Conservation (phyloP, 2,113 vertebrate species). For the Gadus chalcogrammus region DNA sequence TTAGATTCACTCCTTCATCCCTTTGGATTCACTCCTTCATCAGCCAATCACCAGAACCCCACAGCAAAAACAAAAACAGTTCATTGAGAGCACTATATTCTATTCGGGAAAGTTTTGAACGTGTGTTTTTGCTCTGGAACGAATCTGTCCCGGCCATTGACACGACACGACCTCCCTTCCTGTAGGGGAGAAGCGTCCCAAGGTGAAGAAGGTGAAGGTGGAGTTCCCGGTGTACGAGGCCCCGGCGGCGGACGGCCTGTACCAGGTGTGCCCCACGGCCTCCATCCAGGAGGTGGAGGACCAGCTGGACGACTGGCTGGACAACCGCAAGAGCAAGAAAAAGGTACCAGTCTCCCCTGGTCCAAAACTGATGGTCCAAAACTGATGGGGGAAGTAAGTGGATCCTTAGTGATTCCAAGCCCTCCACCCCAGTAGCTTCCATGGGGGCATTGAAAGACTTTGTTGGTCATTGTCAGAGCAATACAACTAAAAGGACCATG, state of each 20-base stretch:
- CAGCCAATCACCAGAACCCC: background rate
- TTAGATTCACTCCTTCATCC: too few species aligned
- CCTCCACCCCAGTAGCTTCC: too few species aligned
- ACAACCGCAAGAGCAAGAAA: slow-evolving; percentile 78
- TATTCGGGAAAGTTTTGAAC: too few species aligned
- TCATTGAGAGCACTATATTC: background rate
- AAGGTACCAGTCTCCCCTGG: slow-evolving; percentile 68
- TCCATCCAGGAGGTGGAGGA: slow-evolving; percentile 97
- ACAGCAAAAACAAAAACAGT: background rate
- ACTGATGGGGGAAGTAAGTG: too few species aligned
- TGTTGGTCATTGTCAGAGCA: too few species aligned
- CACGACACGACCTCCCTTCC: background rate
- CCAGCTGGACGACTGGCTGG: slow-evolving; percentile 95
- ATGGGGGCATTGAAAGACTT: too few species aligned
- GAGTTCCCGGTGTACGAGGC: slow-evolving; percentile 87
- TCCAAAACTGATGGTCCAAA: too few species aligned
- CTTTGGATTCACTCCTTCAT: too few species aligned
- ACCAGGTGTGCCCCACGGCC: slow-evolving; percentile 74
- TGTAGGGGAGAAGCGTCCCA: slow-evolving; percentile 87
- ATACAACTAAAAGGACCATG: too few species aligned
- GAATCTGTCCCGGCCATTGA: background rate
- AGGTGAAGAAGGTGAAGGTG: slow-evolving; percentile 88
- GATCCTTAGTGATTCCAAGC: too few species aligned
- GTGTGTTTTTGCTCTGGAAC: background rate
- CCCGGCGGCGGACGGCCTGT: slow-evolving; percentile 61